phyloP scores from a whole-genome alignment of 2,113 vertebrate species.

The Oxygymnocypris stewartii region DNA sequence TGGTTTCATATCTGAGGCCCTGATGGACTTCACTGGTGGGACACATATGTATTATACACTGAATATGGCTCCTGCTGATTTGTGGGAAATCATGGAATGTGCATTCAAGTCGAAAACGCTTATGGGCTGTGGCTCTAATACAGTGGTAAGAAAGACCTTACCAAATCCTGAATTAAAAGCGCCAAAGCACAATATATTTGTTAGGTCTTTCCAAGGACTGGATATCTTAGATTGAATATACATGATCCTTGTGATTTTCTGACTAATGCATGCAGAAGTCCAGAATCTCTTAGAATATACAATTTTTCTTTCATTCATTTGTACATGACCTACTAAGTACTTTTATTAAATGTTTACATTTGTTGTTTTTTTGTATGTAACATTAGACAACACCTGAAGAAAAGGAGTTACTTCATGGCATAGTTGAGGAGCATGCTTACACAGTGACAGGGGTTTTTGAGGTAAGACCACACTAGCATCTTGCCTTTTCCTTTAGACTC shows the following conservation, averaged over 20 bases:
- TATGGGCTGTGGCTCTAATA: constrained; percentile 74
- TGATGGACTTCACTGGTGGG: constrained; percentile 88
- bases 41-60: constrained; percentile 74
- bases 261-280: neutral
- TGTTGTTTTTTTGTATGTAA: neutral
- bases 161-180: neutral
- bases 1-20: constrained; percentile 81
- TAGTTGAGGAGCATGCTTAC: constrained; percentile 82
- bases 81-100: constrained; percentile 78
- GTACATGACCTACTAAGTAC: neutral
- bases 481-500: neutral
- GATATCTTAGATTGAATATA: neutral
- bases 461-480: constrained; percentile 66
- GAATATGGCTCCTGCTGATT: constrained; percentile 62
- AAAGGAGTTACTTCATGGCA: constrained; percentile 66
- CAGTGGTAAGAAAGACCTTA: constrained; percentile 6
- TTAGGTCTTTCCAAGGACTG: neutral
- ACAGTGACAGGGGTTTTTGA: constrained; percentile 80
- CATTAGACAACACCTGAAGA: constrained; percentile 8
- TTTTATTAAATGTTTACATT: neutral
- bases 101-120: constrained; percentile 75
- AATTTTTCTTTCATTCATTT: neutral
- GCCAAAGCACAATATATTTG: neutral
- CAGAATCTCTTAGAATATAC: neutral
- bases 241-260: neutral